A percentile compares a stretch with the other conserved stretches of the same genome.
These are phyloP conservation scores for Escarpia spicata DNA, from an alignment of 2,888 invertebrate species.

Conservation along the genomic window DNA sequence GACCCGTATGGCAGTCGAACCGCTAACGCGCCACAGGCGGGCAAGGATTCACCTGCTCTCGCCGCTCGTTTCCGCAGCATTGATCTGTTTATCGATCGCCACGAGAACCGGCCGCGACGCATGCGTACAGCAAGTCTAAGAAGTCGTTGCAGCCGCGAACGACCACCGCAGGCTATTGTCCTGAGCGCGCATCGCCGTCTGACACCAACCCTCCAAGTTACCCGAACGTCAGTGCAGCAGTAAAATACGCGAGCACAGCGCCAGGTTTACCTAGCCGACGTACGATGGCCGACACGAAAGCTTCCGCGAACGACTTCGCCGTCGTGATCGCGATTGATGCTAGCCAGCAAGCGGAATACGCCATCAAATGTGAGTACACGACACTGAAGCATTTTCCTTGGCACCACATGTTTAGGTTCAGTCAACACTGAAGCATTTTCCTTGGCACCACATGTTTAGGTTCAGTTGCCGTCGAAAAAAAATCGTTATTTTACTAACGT, in stretches of 20 bases:
- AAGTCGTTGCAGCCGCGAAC: not conserved
- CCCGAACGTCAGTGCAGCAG: not conserved
- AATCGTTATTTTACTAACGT: no score
- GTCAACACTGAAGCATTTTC: no score
- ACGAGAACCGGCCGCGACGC: not conserved
- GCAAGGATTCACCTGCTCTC: not conserved
- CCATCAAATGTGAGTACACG: not conserved
- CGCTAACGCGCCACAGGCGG: not conserved
- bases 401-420: not conserved
- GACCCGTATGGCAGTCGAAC: not conserved
- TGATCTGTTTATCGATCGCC: slow-evolving; percentile 3
- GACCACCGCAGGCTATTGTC: not conserved
- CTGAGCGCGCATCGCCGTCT: not conserved
- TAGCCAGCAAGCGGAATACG: not conserved
- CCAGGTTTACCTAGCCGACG: not conserved
- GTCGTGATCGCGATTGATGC: not conserved
- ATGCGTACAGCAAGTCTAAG: not conserved
- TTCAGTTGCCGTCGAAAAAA: no score
- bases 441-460: no score
- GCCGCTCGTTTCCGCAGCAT: not conserved
- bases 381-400: not conserved
- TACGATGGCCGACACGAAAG: not conserved
- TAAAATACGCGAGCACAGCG: not conserved
- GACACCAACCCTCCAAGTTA: not conserved
- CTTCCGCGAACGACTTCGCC: not conserved